A percentile compares a stretch with the other conserved stretches of the same genome.
Conservation (phyloP, 2,113 vertebrate species). For the Sphyrna mokarran region DNA sequence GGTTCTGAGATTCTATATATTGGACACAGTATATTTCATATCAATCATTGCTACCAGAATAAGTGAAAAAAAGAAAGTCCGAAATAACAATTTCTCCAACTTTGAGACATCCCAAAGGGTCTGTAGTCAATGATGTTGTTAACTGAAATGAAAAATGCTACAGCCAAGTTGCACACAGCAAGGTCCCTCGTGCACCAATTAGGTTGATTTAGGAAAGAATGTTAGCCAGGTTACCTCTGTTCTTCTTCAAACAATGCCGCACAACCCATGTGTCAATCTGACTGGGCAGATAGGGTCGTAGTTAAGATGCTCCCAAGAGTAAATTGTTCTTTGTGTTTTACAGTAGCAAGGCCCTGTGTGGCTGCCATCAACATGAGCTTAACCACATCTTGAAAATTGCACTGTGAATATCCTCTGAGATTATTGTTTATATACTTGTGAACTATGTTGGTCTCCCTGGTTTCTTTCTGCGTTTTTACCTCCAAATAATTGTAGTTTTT, state of each 20-base stretch:
- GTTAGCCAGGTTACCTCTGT: neutral
- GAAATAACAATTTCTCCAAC: neutral
- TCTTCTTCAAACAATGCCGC: neutral
- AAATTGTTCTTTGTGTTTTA: neutral
- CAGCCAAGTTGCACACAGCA: neutral
- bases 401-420: neutral
- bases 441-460: neutral
- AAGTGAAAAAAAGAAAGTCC: neutral
- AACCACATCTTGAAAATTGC: neutral
- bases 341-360: neutral
- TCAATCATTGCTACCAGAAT: neutral
- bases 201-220: neutral
- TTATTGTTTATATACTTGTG: neutral
- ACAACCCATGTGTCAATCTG: neutral
- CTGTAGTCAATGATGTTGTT: neutral
- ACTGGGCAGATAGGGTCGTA: neutral
- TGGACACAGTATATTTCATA: neutral
- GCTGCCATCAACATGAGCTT: neutral
- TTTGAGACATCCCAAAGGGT: neutral
- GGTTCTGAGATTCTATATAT: neutral
- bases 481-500: neutral
- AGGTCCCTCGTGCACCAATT: neutral
- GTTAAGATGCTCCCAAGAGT: neutral
- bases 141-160: neutral
- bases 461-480: neutral